A percentile compares a stretch with the other conserved stretches of the same genome.
Conservation (phyloP, 2,888 invertebrate genomes). For the Phasia obesa region DNA sequence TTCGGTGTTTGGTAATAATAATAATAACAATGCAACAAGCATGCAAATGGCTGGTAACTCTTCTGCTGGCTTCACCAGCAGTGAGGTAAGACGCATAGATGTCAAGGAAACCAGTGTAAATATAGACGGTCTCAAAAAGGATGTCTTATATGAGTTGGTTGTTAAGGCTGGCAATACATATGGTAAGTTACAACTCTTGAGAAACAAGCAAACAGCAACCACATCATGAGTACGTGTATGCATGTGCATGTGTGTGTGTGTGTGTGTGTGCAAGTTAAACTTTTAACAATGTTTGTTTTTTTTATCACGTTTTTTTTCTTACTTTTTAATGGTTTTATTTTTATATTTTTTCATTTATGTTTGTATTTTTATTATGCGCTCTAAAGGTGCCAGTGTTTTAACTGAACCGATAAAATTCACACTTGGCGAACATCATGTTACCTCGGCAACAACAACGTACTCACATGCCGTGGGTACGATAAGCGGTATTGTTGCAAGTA, state of each 20-base stretch:
- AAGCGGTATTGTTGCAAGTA: slow-evolving; percentile 82
- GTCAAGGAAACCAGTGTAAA: slow-evolving; percentile 88
- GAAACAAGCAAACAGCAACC: not conserved
- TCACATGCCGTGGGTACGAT: slow-evolving; percentile 81
- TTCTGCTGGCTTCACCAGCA: slow-evolving; percentile 77
- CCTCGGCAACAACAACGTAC: slow-evolving; percentile 85
- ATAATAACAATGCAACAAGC: slow-evolving; percentile 79
- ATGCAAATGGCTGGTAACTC: slow-evolving; percentile 72
- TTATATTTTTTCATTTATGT: not conserved
- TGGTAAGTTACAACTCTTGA: slow-evolving; percentile 83
- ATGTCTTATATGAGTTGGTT: slow-evolving; percentile 89
- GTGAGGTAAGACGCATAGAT: slow-evolving; percentile 87
- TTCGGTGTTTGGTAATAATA: not conserved
- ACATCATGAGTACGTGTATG: not conserved
- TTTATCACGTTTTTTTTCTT: slow-evolving; percentile 10
- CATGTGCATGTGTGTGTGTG: not conserved
- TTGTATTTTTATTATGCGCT: slow-evolving; percentile 22
- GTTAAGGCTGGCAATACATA: slow-evolving; percentile 91
- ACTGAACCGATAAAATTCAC: slow-evolving; percentile 89
- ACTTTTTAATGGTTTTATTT: slow-evolving; percentile 8
- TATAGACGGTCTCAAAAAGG: slow-evolving; percentile 88
- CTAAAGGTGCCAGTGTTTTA: slow-evolving; percentile 87
- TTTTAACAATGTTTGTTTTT: not conserved
- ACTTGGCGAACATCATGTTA: slow-evolving; percentile 88
- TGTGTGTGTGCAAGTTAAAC: not conserved